Evolutionary conservation across 1,140 invertebrate species (phyloP), one percentile per base, ranked within the genome.

Genomic region (Eciton burchellii): DNA sequence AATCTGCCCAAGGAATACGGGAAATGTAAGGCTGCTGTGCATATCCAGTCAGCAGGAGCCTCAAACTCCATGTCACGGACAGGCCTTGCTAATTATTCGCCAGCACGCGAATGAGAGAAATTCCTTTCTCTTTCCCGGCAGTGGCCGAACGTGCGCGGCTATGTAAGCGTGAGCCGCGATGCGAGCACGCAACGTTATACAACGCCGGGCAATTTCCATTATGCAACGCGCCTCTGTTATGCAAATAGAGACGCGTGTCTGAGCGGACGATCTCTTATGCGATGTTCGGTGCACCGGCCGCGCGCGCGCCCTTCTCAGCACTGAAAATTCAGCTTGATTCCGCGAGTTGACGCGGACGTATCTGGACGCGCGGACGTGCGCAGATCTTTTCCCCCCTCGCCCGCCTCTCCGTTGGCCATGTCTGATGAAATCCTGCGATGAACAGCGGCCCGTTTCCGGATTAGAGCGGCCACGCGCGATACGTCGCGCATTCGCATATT

Each of bases 1-100:
- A 56, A 73, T 74, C 70, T 54, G 47, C 45, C 26, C 52, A 76
- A 74, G 43, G 57, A 63, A 82, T 74, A 45, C n/a, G 16, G 70
- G 81, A 84, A 76, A 87, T 74, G 74, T 81, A 60, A 52, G 54
- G 29, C 21, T 24, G 71, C 62, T 72, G 83, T 74, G 71, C 71
- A 84, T 71, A 81, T 66, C 45, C 56, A 81, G 83, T 83, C 83
- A 84, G 49, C 68, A 68, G 54, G 82, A 83, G 45, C 82, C 71
- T 77, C 52, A 60, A 86, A 82, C 89, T 77, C 83, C 79, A 84
- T 84, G 82, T 87, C 86, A 85, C 84, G 84, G 76, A 62, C 84
- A 90, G 86, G 81, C 66, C 73, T 35, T 82, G 81, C 77, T 90
- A 90, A 90, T 90, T 90, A 90, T 90, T 89, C 81, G 82, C 74